Evolutionary conservation across 2,888 invertebrate species (phyloP).

Genomic region (Euphydryas editha): DNA sequence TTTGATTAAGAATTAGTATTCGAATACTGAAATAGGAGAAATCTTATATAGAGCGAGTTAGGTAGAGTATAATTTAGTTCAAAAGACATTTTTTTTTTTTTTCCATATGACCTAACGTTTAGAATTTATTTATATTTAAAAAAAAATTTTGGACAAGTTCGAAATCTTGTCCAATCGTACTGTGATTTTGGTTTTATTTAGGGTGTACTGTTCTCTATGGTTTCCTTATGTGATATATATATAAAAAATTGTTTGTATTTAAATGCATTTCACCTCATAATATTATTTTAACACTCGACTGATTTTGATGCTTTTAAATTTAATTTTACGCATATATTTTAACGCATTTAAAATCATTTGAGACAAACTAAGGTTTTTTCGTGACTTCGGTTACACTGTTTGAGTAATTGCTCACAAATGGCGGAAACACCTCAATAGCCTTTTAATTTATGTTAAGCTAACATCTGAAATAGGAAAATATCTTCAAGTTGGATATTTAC

Average conservation of each 20-base stretch:
- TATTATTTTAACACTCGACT: conserved; percentile 48
- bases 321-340: conserved; percentile 43
- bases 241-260: conserved; percentile 59
- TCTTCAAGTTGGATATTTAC: conserved; percentile 32
- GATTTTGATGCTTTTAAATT: conserved; percentile 46
- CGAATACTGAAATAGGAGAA: conserved; percentile 61
- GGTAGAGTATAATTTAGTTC: conserved; percentile 72
- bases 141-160: conserved; percentile 68
- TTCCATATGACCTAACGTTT: conserved; percentile 66
- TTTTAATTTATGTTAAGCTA: conserved; percentile 43
- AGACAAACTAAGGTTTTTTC: conserved; percentile 34
- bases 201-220: conserved; percentile 73
- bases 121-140: conserved; percentile 77
- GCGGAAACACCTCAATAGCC: conserved; percentile 42
- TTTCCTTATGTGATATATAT: conserved; percentile 78
- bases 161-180: conserved; percentile 76
- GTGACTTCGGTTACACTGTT: conserved; percentile 37
- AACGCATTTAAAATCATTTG: conserved; percentile 34
- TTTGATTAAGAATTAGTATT: conserved; percentile 73
- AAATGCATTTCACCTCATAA: conserved; percentile 48
- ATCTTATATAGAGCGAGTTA: conserved; percentile 68
- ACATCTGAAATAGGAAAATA: conserved; percentile 39
- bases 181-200: conserved; percentile 83
- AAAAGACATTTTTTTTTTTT: conserved; percentile 72
- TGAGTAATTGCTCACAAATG: conserved; percentile 40